These are phyloP conservation scores for Eristalinus sepulchralis DNA, from an alignment of 2,888 invertebrate genomes.

Conservation along the genomic window DNA sequence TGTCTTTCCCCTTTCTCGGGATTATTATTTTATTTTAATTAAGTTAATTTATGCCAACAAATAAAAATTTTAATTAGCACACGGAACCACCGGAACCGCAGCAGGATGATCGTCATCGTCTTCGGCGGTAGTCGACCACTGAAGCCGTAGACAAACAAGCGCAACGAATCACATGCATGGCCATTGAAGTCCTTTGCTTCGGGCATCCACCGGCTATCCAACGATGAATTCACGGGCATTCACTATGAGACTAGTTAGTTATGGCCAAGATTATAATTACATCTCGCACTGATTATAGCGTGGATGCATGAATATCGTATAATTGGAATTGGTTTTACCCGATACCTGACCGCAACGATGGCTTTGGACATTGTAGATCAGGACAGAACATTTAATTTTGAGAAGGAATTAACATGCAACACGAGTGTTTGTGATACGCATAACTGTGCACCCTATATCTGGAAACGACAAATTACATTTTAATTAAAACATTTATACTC, in stretches of 20 bases:
- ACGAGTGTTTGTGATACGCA: not conserved
- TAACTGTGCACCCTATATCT: not conserved
- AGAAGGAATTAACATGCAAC: too few relatives aligned
- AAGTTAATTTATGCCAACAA: conserved; percentile 70
- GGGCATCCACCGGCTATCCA: not conserved
- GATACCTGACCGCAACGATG: not conserved
- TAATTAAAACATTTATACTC: too few relatives aligned
- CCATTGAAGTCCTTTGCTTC: not conserved
- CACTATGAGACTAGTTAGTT: conserved; percentile 19
- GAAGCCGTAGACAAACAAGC: conserved; percentile 31
- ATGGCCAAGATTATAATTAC: conserved; percentile 54
- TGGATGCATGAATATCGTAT: conserved; percentile 37
- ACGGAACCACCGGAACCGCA: conserved; percentile 25
- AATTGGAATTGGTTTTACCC: conserved; percentile 43
- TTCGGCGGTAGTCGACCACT: not conserved
- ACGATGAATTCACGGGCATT: not conserved
- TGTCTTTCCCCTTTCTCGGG: conserved; percentile 8
- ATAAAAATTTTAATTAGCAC: conserved; percentile 67
- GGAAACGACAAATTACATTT: not conserved
- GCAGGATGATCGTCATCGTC: not conserved
- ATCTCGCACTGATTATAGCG: conserved; percentile 44
- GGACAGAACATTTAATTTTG: not conserved
- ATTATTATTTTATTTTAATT: conserved; percentile 70
- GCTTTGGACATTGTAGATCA: not conserved
- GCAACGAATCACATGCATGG: not conserved